Evolutionary conservation across 2,888 invertebrate genomes (phyloP).

Genomic region (Lasius platythorax): DNA sequence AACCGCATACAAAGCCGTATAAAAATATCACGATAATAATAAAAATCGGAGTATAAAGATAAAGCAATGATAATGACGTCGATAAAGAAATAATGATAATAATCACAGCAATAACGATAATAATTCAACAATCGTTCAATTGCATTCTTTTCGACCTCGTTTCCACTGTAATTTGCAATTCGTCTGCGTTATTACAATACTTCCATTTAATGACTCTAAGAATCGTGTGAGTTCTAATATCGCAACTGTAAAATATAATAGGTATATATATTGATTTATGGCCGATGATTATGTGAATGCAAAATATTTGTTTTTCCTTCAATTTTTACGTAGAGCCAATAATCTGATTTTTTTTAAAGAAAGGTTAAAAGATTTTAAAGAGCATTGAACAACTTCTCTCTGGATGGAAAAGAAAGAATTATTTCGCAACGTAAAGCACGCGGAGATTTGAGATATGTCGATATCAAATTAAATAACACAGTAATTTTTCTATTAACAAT

Average conservation of each 20-base stretch:
- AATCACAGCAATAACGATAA: too few relatives aligned
- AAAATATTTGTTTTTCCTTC: neutral
- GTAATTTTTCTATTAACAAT: too few relatives aligned
- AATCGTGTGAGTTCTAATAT: neutral
- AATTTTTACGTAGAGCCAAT: neutral
- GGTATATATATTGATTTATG: neutral
- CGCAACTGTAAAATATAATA: neutral
- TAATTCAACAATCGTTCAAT: neutral
- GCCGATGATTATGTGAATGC: neutral
- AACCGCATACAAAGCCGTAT: too few relatives aligned
- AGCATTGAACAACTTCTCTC: neutral
- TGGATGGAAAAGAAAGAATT: neutral
- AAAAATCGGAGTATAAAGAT: neutral
- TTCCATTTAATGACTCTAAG: neutral
- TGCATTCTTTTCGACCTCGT: neutral
- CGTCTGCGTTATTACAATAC: neutral
- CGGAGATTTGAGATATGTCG: too few relatives aligned
- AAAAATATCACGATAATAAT: neutral
- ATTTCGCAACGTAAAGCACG: neutral
- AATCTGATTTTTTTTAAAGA: neutral
- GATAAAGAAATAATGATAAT: neutral
- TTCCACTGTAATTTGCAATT: neutral
- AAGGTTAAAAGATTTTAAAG: neutral
- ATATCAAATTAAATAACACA: neutral
- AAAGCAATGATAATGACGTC: neutral